Evolutionary conservation across 2,797 vertebrate species (phyloP).

Genomic region (Eospalax fontanierii): DNA sequence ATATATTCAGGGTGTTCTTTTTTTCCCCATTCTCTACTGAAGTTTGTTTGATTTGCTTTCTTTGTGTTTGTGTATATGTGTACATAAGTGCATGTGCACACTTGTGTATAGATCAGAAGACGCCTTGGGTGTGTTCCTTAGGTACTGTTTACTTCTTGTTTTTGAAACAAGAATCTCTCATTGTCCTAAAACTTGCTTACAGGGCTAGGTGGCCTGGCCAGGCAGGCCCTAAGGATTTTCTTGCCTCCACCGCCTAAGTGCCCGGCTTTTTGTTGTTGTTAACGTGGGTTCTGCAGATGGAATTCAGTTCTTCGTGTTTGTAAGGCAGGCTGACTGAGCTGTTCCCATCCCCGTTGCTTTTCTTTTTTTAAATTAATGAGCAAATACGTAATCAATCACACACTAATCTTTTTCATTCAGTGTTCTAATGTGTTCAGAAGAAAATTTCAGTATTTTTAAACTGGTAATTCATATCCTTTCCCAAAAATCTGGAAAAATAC

Average conservation of each 20-base stretch:
- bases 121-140: neutral
- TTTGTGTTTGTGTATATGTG: neutral
- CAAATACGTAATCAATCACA: neutral
- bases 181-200: neutral
- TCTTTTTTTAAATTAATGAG: neutral
- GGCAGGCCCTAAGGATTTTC: neutral
- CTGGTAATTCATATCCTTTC: slow-evolving; percentile 20
- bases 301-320: neutral
- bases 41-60: neutral
- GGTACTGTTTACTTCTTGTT: neutral
- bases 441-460: slow-evolving; percentile 29
- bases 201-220: neutral
- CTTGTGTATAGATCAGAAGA: neutral
- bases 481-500: slow-evolving; percentile 57
- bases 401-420: slow-evolving; percentile 41
- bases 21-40: neutral
- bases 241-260: no score
- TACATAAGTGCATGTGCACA: neutral
- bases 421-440: slow-evolving; percentile 50
- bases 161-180: neutral
- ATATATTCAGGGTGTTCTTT: neutral
- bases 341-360: neutral
- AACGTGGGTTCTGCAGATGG: neutral
- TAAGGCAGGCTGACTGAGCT: neutral
- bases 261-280: neutral